Conservation (phyloP, 2,797 vertebrate genomes). For the Chaenodraco wilsoni region DNA sequence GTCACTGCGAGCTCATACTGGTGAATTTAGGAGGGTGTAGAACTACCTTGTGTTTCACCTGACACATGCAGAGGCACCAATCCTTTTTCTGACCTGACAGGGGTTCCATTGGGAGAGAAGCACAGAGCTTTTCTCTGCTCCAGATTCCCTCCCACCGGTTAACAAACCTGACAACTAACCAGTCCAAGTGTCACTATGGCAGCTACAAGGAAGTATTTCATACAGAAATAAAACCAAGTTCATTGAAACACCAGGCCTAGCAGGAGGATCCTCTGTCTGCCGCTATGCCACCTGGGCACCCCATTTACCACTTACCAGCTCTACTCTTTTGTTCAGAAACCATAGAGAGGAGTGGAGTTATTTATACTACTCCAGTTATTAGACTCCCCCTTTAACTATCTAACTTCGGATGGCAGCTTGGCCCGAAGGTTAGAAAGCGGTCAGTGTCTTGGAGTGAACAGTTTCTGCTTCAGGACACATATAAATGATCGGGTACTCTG, state of each 20-base stretch:
- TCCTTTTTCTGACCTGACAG: conserved; percentile 62
- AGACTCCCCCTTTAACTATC: conserved; percentile 38
- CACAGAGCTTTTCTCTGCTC: conserved; percentile 14
- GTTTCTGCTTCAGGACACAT: conserved; percentile 42
- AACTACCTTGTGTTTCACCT: conserved; percentile 61
- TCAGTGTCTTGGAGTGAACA: conserved; percentile 31
- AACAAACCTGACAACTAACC: conserved; percentile 37
- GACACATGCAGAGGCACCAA: conserved; percentile 61
- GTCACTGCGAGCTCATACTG: conserved; percentile 55
- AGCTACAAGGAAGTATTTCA: conserved; percentile 8
- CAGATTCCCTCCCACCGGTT: conserved; percentile 35
- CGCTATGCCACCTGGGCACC: background rate
- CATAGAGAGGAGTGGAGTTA: conserved; percentile 18
- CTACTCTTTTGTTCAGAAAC: conserved; percentile 33
- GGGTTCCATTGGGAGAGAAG: conserved; percentile 40
- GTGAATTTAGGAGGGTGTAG: conserved; percentile 54
- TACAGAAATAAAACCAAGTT: conserved; percentile 21
- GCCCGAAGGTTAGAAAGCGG: conserved; percentile 48
- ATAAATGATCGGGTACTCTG: conserved; percentile 37
- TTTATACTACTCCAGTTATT: conserved; percentile 27
- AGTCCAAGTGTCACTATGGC: conserved; percentile 24
- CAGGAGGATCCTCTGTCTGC: conserved; percentile 8
- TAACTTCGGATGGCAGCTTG: conserved; percentile 31
- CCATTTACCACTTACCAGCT: conserved; percentile 40
- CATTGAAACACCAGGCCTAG: conserved; percentile 15